Evolutionary conservation across 2,888 invertebrate genomes (phyloP).

Genomic region (Rhamphomyia laevipes): DNA sequence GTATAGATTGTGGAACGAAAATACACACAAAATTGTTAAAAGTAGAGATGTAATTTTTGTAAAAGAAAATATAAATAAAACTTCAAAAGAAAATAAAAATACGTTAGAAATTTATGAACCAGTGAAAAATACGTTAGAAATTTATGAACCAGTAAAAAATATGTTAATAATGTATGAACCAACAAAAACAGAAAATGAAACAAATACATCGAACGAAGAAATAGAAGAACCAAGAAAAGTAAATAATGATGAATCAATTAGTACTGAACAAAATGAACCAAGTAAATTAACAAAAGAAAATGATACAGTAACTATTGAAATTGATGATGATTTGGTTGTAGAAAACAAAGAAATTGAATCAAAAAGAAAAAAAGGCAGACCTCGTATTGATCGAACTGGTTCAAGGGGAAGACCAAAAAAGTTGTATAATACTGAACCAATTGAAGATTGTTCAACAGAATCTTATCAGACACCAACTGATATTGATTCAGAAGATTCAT

Average conservation of each 20-base stretch:
- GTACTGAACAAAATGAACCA: background rate
- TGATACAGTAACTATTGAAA: background rate
- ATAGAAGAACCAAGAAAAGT: too few relatives aligned
- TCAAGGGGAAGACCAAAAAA: background rate
- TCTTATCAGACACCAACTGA: background rate
- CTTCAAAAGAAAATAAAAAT: background rate
- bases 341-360: too few relatives aligned
- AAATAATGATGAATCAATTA: too few relatives aligned
- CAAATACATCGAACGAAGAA: too few relatives aligned
- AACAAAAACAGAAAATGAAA: background rate
- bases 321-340: background rate
- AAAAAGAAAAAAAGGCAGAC: background rate
- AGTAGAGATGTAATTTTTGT: slow-evolving; percentile 1
- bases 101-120: background rate
- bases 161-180: too few relatives aligned
- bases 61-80: background rate
- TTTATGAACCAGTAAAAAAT: too few relatives aligned
- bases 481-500: background rate
- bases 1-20: background rate
- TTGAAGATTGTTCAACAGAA: background rate
- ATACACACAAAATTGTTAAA: background rate
- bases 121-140: background rate
- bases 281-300: background rate
- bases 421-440: background rate
- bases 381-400: background rate